A percentile compares a stretch with the other conserved stretches of the same genome.
Conservation (phyloP, 2,797 vertebrate genomes). For the Darevskia nairensis region DNA sequence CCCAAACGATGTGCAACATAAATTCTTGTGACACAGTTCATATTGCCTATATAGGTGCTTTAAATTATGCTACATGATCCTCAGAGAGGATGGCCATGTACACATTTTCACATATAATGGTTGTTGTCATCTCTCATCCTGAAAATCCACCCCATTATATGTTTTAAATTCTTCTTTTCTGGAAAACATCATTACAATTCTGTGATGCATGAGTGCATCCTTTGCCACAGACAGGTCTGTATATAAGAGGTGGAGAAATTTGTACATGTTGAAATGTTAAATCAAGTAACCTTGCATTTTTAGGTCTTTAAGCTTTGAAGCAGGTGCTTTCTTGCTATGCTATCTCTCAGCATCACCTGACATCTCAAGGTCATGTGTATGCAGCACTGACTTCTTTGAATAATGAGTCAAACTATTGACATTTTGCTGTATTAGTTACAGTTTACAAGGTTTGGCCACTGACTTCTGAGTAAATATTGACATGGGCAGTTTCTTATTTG, state of each 20-base stretch:
- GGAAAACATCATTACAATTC: conserved; percentile 7
- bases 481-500: neutral
- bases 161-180: neutral
- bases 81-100: neutral
- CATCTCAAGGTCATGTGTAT: conserved; percentile 14
- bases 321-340: neutral
- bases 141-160: neutral
- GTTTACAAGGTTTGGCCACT: conserved; percentile 8
- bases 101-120: neutral
- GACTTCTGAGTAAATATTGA: conserved; percentile 28
- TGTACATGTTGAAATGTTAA: conserved; percentile 11
- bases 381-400: neutral
- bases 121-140: neutral
- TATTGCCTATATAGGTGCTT: neutral
- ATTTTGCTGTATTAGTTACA: neutral
- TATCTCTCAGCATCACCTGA: neutral
- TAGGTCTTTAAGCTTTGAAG: neutral
- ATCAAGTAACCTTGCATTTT: neutral
- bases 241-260: neutral
- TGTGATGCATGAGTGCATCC: neutral
- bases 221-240: neutral
- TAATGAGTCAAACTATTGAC: conserved; percentile 23
- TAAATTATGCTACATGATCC: neutral
- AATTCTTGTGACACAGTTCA: neutral
- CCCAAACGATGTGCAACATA: neutral